Conservation (phyloP, 2,797 vertebrate genomes). For the Leuciscus waleckii region DNA sequence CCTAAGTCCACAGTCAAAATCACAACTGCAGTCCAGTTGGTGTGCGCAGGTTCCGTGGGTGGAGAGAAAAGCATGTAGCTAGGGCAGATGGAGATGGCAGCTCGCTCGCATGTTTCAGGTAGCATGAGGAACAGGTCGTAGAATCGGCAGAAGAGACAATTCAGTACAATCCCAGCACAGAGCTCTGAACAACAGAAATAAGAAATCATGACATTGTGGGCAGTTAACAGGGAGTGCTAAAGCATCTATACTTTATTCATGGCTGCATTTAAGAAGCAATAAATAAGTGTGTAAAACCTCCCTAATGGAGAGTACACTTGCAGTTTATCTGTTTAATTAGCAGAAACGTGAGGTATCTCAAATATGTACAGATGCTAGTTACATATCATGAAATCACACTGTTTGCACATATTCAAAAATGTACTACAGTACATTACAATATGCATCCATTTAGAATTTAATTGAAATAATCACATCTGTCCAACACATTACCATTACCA, state of each 20-base stretch:
- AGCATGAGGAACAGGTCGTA: slow-evolving; percentile 89
- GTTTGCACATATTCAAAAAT: neutral
- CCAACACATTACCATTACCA: neutral
- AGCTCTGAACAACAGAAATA: slow-evolving; percentile 78
- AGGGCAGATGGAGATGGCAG: slow-evolving; percentile 82
- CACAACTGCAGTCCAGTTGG: slow-evolving; percentile 80
- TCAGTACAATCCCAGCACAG: slow-evolving; percentile 90
- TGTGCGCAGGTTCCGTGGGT: slow-evolving; percentile 70
- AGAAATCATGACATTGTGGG: neutral
- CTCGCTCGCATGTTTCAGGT: slow-evolving; percentile 82
- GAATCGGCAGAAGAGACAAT: slow-evolving; percentile 95
- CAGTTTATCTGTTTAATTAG: slow-evolving; percentile 42
- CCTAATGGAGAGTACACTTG: slow-evolving; percentile 46
- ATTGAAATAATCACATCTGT: neutral
- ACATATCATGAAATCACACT: neutral
- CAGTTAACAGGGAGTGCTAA: slow-evolving; percentile 42
- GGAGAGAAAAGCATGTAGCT: slow-evolving; percentile 80
- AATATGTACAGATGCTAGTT: neutral
- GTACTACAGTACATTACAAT: neutral
- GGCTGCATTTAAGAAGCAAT: slow-evolving; percentile 11
- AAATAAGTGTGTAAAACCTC: slow-evolving; percentile 18
- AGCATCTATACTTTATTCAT: slow-evolving; percentile 42
- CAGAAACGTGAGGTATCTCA: neutral
- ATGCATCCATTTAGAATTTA: slow-evolving; percentile 37
- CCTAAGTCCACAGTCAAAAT: slow-evolving; percentile 87